Evolutionary conservation across 2,113 vertebrate genomes (phyloP).

Genomic region (Xerus inauris): DNA sequence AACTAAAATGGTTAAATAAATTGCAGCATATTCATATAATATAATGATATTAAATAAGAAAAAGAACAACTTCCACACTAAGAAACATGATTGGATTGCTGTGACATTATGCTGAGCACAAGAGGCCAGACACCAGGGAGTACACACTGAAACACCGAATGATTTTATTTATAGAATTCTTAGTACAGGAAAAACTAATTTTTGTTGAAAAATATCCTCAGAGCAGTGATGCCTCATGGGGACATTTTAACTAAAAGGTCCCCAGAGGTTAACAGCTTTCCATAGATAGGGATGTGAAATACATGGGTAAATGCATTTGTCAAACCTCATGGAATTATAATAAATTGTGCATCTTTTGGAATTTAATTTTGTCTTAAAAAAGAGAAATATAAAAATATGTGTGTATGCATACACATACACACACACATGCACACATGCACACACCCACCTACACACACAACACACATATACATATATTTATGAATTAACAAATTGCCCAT

Average conservation of each 20-base stretch:
- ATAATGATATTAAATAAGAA: background rate
- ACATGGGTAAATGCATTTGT: background rate
- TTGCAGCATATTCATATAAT: background rate
- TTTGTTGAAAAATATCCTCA: background rate
- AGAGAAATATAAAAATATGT: background rate
- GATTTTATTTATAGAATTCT: background rate
- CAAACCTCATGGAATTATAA: slow-evolving; percentile 4
- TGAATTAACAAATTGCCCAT: background rate
- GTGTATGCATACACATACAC: background rate
- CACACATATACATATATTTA: background rate
- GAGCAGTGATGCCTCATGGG: background rate
- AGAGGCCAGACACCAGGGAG: background rate
- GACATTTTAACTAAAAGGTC: background rate
- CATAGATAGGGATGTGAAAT: background rate
- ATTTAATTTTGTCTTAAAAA: slow-evolving; percentile 42
- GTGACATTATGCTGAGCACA: background rate
- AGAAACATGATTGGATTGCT: background rate
- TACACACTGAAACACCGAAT: background rate
- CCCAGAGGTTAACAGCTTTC: slow-evolving; percentile 22
- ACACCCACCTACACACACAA: no score
- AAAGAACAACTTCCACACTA: background rate
- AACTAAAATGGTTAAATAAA: background rate
- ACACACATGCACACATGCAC: background rate
- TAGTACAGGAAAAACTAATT: background rate
- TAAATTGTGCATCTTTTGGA: background rate